Percentiles rank a stretch among this genome's conserved stretches.
Conservation (phyloP, 1,140 invertebrate species). For the Pogonognathellus flavescens region DNA sequence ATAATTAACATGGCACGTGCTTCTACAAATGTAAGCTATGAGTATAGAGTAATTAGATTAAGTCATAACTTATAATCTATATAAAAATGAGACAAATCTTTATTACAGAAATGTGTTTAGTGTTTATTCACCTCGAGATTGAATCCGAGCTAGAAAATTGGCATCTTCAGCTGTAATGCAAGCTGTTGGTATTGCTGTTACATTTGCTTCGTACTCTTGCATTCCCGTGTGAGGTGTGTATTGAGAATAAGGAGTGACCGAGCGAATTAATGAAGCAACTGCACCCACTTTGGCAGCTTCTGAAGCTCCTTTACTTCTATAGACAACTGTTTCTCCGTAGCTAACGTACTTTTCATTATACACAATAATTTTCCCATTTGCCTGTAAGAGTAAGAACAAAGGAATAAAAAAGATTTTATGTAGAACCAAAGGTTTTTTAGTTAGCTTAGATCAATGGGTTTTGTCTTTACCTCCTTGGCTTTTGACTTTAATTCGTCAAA, state of each 20-base stretch:
- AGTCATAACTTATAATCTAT: no score
- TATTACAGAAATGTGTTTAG: no score
- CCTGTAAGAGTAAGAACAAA: conserved; percentile 67
- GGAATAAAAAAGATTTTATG: background rate
- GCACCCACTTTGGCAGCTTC: conserved; percentile 80
- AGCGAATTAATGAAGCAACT: conserved; percentile 81
- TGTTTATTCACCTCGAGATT: conserved; percentile 65
- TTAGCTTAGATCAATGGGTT: no score
- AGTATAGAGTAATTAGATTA: no score
- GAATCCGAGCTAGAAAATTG: conserved; percentile 79
- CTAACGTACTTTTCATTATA: conserved; percentile 77
- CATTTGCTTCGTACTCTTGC: conserved; percentile 75
- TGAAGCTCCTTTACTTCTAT: conserved; percentile 75
- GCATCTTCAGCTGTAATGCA: conserved; percentile 87
- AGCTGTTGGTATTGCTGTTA: conserved; percentile 82
- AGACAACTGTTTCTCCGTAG: conserved; percentile 77
- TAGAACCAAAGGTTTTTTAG: no score
- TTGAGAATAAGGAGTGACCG: conserved; percentile 82
- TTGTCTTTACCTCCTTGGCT: conserved; percentile 62
- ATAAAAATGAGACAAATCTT: no score
- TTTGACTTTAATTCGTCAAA: conserved; percentile 71
- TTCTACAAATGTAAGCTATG: no score
- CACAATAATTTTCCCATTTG: conserved; percentile 81
- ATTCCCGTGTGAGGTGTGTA: conserved; percentile 76
- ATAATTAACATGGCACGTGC: no score